Evolutionary conservation across 2,797 vertebrate species (phyloP), one percentile per base, ranked within the genome.

Genomic region (Parauchenoglanis punctatus): DNA sequence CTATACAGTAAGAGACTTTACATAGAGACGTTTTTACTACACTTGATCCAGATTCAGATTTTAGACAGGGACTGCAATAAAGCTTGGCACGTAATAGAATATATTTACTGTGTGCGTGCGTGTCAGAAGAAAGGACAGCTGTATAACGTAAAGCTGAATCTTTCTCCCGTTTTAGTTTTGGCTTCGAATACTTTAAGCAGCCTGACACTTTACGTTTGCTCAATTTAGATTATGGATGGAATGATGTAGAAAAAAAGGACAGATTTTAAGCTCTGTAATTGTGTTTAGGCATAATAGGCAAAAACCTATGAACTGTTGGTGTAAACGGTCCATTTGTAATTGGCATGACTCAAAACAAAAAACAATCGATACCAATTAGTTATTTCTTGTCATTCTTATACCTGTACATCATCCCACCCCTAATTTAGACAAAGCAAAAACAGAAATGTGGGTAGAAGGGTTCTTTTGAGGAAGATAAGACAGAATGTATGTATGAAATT

Each of bases 11-110:
- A 65, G 77, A 86, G 68, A 87, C 56, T 73, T 70, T 28, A 87
- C 65, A 65, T 81, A 46, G 68, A 61, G 56, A 80, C 1, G 25
- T 77, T 88, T 88, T 75, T n/a, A 88, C 70, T 68, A 58, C 61
- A 67, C 31, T 73, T 15, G 49, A 58, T 84, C 7, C 65, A 40
- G 75, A 85, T 68, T 68, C 70, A 44, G 63, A 61, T 65, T n/a
- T 68, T 77, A 8, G 59, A 80, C 80, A 73, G 31, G 54, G 78
- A 70, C 35, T 58, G 63, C 82, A 78, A 49, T 52, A 77, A 72
- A 35, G 82, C 75, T 84, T 52, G 63, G 56, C 72, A 63, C 44
- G 67, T 75, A 15, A 81, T n/a, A 72, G 65, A 63, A 85, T 84
- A 63, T 76, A 72, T 59, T 80, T 67, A 67, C 68, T 49, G 68